These are phyloP conservation scores for Aquatica leii DNA, from an alignment of 2,888 invertebrate species.

Conservation along the genomic window DNA sequence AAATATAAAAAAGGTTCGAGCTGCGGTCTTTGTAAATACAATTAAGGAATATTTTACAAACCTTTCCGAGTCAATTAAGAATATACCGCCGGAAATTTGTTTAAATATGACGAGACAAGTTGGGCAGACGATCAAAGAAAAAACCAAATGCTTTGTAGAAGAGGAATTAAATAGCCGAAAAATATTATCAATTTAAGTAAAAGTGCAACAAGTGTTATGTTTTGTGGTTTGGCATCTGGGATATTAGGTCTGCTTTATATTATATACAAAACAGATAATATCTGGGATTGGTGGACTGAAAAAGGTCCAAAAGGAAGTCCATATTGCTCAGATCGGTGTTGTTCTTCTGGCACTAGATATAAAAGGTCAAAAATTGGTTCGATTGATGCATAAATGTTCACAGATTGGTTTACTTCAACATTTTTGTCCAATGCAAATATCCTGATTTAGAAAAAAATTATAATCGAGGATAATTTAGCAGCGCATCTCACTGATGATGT, in stretches of 20 bases:
- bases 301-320: neutral
- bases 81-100: too few species aligned
- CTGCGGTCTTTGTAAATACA: neutral
- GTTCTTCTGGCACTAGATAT: neutral
- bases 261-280: neutral
- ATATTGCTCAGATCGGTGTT: neutral
- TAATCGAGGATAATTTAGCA: too few species aligned
- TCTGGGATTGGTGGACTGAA: neutral
- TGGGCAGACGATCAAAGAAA: too few species aligned
- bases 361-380: neutral
- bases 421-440: neutral
- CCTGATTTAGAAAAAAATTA: neutral
- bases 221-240: neutral
- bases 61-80: too few species aligned
- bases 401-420: neutral
- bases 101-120: too few species aligned
- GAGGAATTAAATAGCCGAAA: too few species aligned
- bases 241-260: neutral
- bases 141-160: too few species aligned
- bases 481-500: too few species aligned
- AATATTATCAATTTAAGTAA: too few species aligned
- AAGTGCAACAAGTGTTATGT: too few species aligned
- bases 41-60: too few species aligned
- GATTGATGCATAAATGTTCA: neutral
- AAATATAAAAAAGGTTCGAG: neutral